Conservation (phyloP, 2,888 invertebrate species). For the Cylloceria caligata region DNA sequence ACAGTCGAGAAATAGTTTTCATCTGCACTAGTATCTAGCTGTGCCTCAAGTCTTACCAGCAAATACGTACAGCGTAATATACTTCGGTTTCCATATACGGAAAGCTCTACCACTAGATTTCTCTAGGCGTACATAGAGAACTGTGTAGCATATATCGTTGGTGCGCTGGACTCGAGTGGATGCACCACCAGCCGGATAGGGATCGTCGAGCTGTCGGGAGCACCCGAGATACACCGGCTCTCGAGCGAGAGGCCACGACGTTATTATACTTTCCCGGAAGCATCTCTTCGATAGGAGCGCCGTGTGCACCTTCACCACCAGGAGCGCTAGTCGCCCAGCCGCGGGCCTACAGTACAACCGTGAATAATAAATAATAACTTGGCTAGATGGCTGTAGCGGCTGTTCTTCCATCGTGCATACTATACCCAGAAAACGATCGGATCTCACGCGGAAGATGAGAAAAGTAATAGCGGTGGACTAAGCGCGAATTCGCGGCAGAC, state of each 20-base stretch:
- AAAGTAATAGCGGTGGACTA: slow-evolving; percentile 67
- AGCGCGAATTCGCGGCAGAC: slow-evolving; percentile 64
- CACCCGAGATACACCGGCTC: slow-evolving; percentile 55
- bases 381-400: slow-evolving; percentile 62
- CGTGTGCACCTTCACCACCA: slow-evolving; percentile 53
- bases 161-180: slow-evolving; percentile 28
- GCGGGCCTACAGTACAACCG: slow-evolving; percentile 59
- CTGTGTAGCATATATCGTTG: slow-evolving; percentile 49
- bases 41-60: slow-evolving; percentile 23
- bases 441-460: slow-evolving; percentile 68
- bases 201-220: slow-evolving; percentile 65
- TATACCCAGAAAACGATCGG: slow-evolving; percentile 62
- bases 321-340: slow-evolving; percentile 48
- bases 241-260: slow-evolving; percentile 56
- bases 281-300: slow-evolving; percentile 60
- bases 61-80: slow-evolving; percentile 44
- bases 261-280: slow-evolving; percentile 69
- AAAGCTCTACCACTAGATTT: slow-evolving; percentile 44
- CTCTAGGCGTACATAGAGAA: slow-evolving; percentile 36
- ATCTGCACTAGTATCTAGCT: slow-evolving; percentile 27
- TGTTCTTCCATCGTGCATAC: slow-evolving; percentile 51
- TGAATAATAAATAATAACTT: slow-evolving; percentile 69
- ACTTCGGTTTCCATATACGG: slow-evolving; percentile 43
- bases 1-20: slow-evolving; percentile 40
- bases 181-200: slow-evolving; percentile 61